Evolutionary conservation across 2,113 vertebrate genomes (phyloP).

Genomic region (Halcyon malimbica): DNA sequence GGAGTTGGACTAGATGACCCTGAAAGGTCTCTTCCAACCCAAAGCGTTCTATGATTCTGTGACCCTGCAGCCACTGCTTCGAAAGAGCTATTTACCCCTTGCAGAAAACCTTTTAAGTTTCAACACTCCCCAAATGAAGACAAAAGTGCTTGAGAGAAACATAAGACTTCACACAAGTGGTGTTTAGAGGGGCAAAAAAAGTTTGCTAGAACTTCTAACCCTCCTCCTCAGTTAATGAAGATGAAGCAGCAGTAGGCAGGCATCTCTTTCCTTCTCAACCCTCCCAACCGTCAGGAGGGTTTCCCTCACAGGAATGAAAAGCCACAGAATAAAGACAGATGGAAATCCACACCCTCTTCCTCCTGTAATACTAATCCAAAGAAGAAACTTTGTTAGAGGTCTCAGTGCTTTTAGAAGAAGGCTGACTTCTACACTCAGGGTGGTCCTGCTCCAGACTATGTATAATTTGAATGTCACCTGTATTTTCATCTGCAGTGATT

Average conservation of each 20-base stretch:
- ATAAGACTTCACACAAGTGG: not conserved
- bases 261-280: not conserved
- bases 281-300: accelerated
- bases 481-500: not conserved
- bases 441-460: not conserved
- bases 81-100: accelerated
- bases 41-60: not conserved
- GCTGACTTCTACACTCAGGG: not conserved
- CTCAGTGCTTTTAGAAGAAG: not conserved
- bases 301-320: accelerated
- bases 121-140: accelerated
- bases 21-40: not conserved
- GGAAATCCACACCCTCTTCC: not conserved
- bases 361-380: not conserved
- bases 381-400: not conserved
- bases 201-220: not conserved
- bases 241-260: not conserved
- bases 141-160: not conserved
- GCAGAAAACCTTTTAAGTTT: accelerated
- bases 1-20: not conserved
- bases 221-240: not conserved
- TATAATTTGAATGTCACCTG: not conserved
- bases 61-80: accelerated
- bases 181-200: not conserved
- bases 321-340: accelerated